Percentiles rank a stretch among this genome's conserved stretches.
Conservation (phyloP, 1,140 invertebrate species). For the Drosophila leontia region DNA sequence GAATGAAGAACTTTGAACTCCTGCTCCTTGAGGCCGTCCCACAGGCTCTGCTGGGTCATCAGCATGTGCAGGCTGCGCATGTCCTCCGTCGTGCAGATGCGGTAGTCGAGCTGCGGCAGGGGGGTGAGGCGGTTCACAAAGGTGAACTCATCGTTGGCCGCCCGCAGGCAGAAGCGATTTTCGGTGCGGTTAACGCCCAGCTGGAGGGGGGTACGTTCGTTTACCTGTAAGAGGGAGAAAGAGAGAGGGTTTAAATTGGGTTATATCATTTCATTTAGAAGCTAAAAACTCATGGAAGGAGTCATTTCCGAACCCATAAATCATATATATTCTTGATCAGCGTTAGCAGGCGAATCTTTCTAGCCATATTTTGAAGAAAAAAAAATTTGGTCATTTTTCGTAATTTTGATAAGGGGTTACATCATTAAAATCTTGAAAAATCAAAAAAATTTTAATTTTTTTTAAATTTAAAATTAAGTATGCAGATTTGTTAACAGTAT, state of each 20-base stretch:
- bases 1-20: slow-evolving; percentile 91
- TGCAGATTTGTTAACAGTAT: too few relatives aligned
- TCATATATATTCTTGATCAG: too few relatives aligned
- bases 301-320: too few relatives aligned
- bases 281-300: too few relatives aligned
- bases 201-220: slow-evolving; percentile 91
- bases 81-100: slow-evolving; percentile 92
- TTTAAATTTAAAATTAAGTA: too few relatives aligned
- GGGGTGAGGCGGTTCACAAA: slow-evolving; percentile 89
- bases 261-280: too few relatives aligned
- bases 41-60: slow-evolving; percentile 90
- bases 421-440: too few relatives aligned
- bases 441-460: too few relatives aligned
- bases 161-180: slow-evolving; percentile 90
- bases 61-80: slow-evolving; percentile 90
- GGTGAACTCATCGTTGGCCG: slow-evolving; percentile 91
- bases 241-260: neutral
- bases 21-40: slow-evolving; percentile 92
- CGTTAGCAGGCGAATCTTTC: too few relatives aligned
- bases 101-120: slow-evolving; percentile 91
- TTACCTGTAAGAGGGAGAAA: slow-evolving; percentile 85
- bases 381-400: too few relatives aligned
- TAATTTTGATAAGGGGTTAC: too few relatives aligned
- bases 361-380: too few relatives aligned
- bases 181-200: slow-evolving; percentile 89